A percentile compares a stretch with the other conserved stretches of the same genome.
These are phyloP conservation scores for Spodoptera littoralis DNA, from an alignment of 2,888 invertebrate species.

Conservation along the genomic window DNA sequence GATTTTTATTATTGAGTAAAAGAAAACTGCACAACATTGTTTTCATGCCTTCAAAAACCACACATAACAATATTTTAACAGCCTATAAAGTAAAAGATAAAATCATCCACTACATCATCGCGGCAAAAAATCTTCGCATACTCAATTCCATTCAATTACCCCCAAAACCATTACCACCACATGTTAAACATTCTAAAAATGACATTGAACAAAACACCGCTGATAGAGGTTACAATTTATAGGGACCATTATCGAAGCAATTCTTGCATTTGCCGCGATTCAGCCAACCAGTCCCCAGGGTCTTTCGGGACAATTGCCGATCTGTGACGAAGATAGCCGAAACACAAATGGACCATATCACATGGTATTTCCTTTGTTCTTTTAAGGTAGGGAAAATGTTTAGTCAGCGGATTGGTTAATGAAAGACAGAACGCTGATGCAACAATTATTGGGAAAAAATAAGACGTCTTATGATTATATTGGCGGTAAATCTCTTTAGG, in stretches of 20 bases:
- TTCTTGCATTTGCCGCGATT: conserved; percentile 74
- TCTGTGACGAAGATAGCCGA: conserved; percentile 71
- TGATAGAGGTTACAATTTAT: conserved; percentile 74
- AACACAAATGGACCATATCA: conserved; percentile 70
- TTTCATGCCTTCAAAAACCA: too few relatives aligned
- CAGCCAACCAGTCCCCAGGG: conserved; percentile 61
- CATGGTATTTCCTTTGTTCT: conserved; percentile 55
- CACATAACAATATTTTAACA: too few relatives aligned
- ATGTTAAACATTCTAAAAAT: conserved; percentile 53
- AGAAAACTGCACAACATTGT: too few relatives aligned
- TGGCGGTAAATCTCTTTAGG: conserved; percentile 2
- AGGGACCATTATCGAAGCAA: conserved; percentile 70
- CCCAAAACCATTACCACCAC: conserved; percentile 20
- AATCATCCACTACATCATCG: neutral
- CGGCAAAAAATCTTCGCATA: conserved; percentile 1
- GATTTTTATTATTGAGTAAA: too few relatives aligned
- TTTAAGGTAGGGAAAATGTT: conserved; percentile 32
- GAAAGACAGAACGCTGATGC: conserved; percentile 30
- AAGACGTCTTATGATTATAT: conserved; percentile 25
- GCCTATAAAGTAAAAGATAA: neutral
- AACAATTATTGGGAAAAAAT: conserved; percentile 17
- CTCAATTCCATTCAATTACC: conserved; percentile 34
- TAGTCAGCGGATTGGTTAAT: conserved; percentile 43
- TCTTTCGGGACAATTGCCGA: conserved; percentile 68
- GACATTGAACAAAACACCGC: conserved; percentile 61